Evolutionary conservation across 2,113 vertebrate genomes (phyloP), one percentile per base, ranked within the genome.

Genomic region (Petromus typicus): DNA sequence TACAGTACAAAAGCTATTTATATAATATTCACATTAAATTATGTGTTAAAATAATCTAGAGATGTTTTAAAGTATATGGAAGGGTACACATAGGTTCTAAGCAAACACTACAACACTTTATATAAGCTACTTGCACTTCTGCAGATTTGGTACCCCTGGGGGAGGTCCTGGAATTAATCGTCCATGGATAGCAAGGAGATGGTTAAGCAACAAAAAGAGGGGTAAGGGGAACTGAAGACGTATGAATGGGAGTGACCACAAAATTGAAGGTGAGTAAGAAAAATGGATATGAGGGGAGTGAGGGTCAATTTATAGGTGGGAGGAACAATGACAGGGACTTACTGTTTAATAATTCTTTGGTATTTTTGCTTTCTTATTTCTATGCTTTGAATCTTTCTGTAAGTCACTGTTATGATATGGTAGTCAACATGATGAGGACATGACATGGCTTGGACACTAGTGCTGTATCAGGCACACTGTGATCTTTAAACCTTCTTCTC

Each of bases 261-360:
- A n/a, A 90, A 93, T n/a, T 45, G 86, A 79, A 95, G 45, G 8
- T 91, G 66, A 88, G 57, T 43, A 89, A 61, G 30, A 82, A 93
- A 94, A 96, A 89, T 96, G n/a, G 34, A 2, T 82, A 67, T 57
- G 34, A 93, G 61, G 80, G 11, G 25, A 14, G 30, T 79, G 18
- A 82, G 8, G 34, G 14, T 40, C 23, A 66, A 9, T 88, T 88
- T 95, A 90, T 86, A 93, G 20, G 57, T 73, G 32, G 20, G 22
- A 89, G 73, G 43, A 88, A 92, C 18, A 45, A 64, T 18, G 9
- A 30, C 56, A 90, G 18, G 71, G 27, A 93, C 90, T 61, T 34
- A 67, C 43, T 88, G 17, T 79, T 90, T 45, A 69, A 82, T 45
- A 71, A 90, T 54, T 4, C 59, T 73, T 90, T 84, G 30, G 27